phyloP scores from a whole-genome alignment of 2,888 invertebrate genomes.

The Troides aeacus region DNA sequence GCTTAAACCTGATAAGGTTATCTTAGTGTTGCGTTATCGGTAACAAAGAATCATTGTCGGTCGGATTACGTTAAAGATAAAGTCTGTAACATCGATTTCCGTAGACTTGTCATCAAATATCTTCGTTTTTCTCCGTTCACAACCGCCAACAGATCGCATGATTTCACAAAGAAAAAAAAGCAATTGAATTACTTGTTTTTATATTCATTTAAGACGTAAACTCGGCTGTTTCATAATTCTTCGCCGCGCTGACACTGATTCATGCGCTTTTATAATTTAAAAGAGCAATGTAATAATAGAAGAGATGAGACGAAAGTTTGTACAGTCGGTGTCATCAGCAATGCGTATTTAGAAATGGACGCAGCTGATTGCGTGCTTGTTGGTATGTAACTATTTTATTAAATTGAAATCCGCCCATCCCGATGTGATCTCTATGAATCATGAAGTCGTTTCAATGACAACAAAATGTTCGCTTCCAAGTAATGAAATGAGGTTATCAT shows the following conservation, averaged over 20 bases:
- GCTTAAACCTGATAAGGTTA: conserved; percentile 22
- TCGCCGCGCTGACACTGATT: not conserved
- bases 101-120: not conserved
- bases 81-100: conserved; percentile 11
- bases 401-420: conserved; percentile 44
- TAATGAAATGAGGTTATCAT: not conserved
- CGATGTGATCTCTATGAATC: conserved; percentile 50
- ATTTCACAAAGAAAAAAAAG: not conserved
- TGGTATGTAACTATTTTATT: conserved; percentile 55
- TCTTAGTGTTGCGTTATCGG: conserved; percentile 16
- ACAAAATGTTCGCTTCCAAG: conserved; percentile 6
- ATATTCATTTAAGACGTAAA: not conserved
- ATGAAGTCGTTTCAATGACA: conserved; percentile 43
- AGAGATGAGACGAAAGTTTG: not conserved
- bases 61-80: conserved; percentile 5
- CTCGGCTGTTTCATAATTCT: not conserved
- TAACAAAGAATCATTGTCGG: conserved; percentile 13
- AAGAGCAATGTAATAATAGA: not conserved
- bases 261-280: not conserved
- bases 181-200: conserved; percentile 35
- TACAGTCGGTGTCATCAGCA: not conserved
- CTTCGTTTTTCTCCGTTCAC: conserved; percentile 7
- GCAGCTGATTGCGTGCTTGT: conserved; percentile 62
- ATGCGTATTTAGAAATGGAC: conserved; percentile 60
- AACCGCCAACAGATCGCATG: too few relatives aligned